Base-by-base conservation (phyloP, 1,140 invertebrate species). In the Cydia splendana region DNA sequence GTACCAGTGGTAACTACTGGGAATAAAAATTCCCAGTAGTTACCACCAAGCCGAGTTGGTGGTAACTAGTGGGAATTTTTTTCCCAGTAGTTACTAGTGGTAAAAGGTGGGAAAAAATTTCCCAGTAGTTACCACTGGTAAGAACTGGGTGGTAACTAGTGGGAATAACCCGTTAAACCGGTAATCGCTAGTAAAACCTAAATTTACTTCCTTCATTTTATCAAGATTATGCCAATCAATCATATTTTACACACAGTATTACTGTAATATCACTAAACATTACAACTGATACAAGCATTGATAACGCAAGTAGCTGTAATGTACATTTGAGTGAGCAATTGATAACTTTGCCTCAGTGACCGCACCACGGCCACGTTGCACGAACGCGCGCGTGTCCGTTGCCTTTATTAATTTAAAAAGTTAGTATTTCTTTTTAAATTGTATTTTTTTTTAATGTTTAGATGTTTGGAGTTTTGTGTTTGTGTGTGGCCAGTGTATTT, bases 221-320 rank as follows among this genome's bases (percentile, higher is more conserved):
- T 12, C 18, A 24, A 24, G 57, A 62, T 62, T 62, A 62, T 62
- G 57, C 7, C 57, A 24, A 87, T 86, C 83, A 85, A 88, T 87
- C 82, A 87, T 78, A 67, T 77, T 76, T 80, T 80, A 85, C 77
- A 76, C 81, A 84, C 77, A 71, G 73, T 77, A 82, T 87, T 84
- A 85, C 85, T 84, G 83, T 84, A 84, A 51, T 71, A 42, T 9
- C 15, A 84, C 83, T 82, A 81, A 76, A 71, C 81, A 80, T 83
- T 86, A 88, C 81, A 82, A 84, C 75, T 83, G 84, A 90, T 89
- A 90, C 84, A 87, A 85, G 77, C 77, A 30, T 30, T 85, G 89
- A 91, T 91, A 91, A 88, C 74, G n/a, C 86, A 89, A 90, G 30
- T 84, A 65, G 67, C 76, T 69, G 83, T 88, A 86, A 86, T 87